Evolutionary conservation across 2,113 vertebrate species (phyloP), one percentile per base, ranked within the genome.

Genomic region (Chionomys nivalis): DNA sequence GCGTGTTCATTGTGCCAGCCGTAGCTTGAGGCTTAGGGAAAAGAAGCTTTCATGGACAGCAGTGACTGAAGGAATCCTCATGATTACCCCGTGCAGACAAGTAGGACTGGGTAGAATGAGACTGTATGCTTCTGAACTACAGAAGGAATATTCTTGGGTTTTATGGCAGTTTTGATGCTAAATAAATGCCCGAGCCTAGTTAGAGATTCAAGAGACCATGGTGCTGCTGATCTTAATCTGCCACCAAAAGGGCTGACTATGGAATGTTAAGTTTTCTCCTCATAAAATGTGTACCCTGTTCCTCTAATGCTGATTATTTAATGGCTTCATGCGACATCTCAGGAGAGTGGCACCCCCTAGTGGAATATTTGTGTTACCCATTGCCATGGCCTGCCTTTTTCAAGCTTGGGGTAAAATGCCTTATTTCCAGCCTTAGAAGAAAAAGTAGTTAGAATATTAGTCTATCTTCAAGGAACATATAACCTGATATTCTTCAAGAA

Each of bases 271-370:
- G 26, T 92, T 90, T 96, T 19, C 21, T 93, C 3, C 13, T 89
- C 36, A 73, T 14, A 81, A 89, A 73, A 58, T 73, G 55, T 49
- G 72, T 85, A 28, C 42, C 21, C 87, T 68, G 4, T 42, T 89
- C 13, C n/a, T 92, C 28, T 93, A 87, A 63, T 63, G 49, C 26
- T 82, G 42, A 23, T 55, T 70, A 78, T 16, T 88, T 47, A 87
- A 77, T n/a, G 16, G 9, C 70, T 58, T 70, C 49, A n/a, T 68
- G 7, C 55, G 89, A 44, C 31, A 31, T 78, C 33, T 49, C 36
- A 83, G 75, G 90, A 90, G 33, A 76, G 42, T 94, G 44, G 66
- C 78, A 1, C 96, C 96, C 89, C 75, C 96, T 96, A 95, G 88
- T 94, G 97, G 95, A 82, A 28, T 73, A 55, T 17, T n/a, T 81